Base-by-base conservation (phyloP, 2,113 vertebrate genomes). In the Oryzias curvinotus region DNA sequence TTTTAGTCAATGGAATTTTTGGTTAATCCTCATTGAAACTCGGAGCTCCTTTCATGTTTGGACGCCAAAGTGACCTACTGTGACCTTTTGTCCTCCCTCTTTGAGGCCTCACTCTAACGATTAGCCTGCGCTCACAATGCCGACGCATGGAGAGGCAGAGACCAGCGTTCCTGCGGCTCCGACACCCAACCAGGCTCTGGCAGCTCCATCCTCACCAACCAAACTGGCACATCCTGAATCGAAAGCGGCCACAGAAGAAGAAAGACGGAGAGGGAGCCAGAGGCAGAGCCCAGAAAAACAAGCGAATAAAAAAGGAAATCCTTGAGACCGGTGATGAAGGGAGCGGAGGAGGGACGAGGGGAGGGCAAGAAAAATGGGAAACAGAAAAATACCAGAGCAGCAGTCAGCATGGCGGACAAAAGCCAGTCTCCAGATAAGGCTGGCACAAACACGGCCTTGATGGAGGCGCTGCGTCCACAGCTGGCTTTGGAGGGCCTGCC, bases 1-100 rank as follows among this genome's bases (percentile, higher is more conserved):
- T 80, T 68, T 60, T 80, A 82, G 73, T 90, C 84, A 89, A 88
- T 90, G 83, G 90, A 83, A 87, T 86, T 87, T 90, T 87, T 87
- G 78, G 69, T 89, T 90, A 89, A 91, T 92, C 88, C 90, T 91
- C 82, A 91, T 89, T 90, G 90, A 92, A 91, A 92, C 85, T 84
- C 73, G 85, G 84, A 88, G 73, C 84, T 81, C 81, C 86, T 92
- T 91, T 92, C 82, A 91, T 89, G 87, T 89, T 76, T 83, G 75
- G 71, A 86, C 67, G 84, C 84, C 86, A 89, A 85, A 89, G 81
- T 88, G 89, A 91, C 89, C 90, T 82, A 72, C 75, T 45, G 52
- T 91, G 90, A 93, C 86, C 90, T 89, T 92, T 92, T 92, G 91
- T 92, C 85, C 88, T 83, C 79, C 82, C 83, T 80, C 83, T 89